These are phyloP conservation scores for Melolontha melolontha DNA, from an alignment of 2,888 invertebrate species.

Conservation along the genomic window DNA sequence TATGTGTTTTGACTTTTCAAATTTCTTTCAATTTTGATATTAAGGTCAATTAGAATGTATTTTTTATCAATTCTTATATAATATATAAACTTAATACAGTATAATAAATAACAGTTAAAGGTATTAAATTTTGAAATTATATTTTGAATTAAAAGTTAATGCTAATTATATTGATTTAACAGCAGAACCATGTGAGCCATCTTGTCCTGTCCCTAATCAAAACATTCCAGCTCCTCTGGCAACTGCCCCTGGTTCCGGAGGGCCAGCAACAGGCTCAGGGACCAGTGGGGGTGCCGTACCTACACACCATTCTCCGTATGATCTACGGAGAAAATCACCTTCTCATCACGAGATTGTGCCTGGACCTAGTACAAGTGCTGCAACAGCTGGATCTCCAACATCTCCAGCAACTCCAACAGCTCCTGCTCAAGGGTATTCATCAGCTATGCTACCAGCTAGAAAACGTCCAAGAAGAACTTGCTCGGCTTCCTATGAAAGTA, in stretches of 20 bases:
- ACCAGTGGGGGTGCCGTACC: conserved; percentile 69
- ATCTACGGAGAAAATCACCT: conserved; percentile 87
- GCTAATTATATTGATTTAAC: conserved; percentile 26
- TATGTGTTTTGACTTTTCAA: too few relatives aligned
- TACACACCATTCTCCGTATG: conserved; percentile 89
- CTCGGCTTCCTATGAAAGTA: conserved; percentile 67
- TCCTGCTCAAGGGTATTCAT: conserved; percentile 65
- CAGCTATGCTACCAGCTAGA: conserved; percentile 83
- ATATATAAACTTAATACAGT: too few relatives aligned
- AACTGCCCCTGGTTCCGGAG: conserved; percentile 60
- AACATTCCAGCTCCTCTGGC: conserved; percentile 69
- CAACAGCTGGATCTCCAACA: conserved; percentile 66
- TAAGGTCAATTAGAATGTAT: too few relatives aligned
- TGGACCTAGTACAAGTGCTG: conserved; percentile 74
- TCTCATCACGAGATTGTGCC: conserved; percentile 72
- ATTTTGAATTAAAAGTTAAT: conserved; percentile 25
- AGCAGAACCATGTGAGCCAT: conserved; percentile 86
- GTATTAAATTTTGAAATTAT: neutral
- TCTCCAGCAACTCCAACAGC: conserved; percentile 68
- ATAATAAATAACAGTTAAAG: too few relatives aligned
- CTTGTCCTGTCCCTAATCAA: conserved; percentile 73
- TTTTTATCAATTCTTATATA: too few relatives aligned
- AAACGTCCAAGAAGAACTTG: conserved; percentile 84
- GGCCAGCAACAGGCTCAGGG: conserved; percentile 67
- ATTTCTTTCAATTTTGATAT: too few relatives aligned